Evolutionary conservation across 2,888 invertebrate genomes (phyloP), one percentile per base, ranked within the genome.

Genomic region (Zaprionus bogoriensis): DNA sequence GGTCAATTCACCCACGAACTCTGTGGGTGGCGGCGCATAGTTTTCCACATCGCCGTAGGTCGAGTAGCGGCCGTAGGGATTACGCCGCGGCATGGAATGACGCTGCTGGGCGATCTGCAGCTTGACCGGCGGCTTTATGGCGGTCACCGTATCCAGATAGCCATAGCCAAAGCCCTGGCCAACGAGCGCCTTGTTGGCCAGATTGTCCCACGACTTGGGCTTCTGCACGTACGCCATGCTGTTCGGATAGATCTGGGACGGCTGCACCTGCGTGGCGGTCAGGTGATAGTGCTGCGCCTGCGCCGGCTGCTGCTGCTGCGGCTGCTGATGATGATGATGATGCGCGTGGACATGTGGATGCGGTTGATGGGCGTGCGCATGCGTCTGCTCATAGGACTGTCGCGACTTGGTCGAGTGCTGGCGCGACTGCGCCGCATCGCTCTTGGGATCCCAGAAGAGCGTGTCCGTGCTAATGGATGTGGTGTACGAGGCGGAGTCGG

Each of bases 141-240:
- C 91, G 1, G 92, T 91, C 19, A 91, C 92, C 0, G 95, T 94
- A 79, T 96, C 96, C 53, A 96, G 91, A 82, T 96, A 96, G 5
- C 96, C 96, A 83, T 96, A 97, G 1, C 96, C 96, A 80, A 96
- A 96, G 2, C 96, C 96, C 74, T 97, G 96, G 0, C 96, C 96
- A 0, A 96, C 96, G 73, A 96, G 95, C 0, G 95, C 95, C 91
- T 96, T 96, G 1, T 96, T 96, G 0, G 96, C 95, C 53, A 97
- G 91, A 90, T 97, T 97, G 88, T 97, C 97, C 96, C 97, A 97
- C 0, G 96, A 97, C 89, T 97, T 97, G 0, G 97, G 97, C 87
- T 97, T 97, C 0, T 92, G 89, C 39, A 91, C 91, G 74, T 92
- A 93, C 3, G 77, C 63, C 60, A 92, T 92, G 4, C 87, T 77